These are phyloP conservation scores for Trimorus sp. DNA, from an alignment of 2,888 invertebrate species.

Conservation along the genomic window DNA sequence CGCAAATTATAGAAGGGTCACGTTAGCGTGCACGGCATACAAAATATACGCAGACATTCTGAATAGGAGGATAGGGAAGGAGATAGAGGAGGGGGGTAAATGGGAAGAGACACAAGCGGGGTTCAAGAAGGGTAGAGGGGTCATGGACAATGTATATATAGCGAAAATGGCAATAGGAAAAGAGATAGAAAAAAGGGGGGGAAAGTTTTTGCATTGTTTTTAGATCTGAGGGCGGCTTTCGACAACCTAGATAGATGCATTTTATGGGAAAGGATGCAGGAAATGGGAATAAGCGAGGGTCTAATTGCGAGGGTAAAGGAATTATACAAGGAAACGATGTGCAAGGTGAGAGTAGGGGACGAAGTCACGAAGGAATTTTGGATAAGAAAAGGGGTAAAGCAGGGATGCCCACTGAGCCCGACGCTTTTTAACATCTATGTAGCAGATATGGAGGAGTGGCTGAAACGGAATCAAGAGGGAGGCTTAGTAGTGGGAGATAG, in stretches of 20 bases:
- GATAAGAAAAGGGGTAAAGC: constrained; percentile 70
- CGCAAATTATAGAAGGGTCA: too few species aligned
- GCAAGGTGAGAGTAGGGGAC: constrained; percentile 5
- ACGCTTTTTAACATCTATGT: constrained; percentile 74
- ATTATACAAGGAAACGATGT: neutral
- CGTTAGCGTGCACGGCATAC: too few species aligned
- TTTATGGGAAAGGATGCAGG: constrained; percentile 10
- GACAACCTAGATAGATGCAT: constrained; percentile 4
- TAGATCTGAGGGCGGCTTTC: too few species aligned
- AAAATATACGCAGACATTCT: too few species aligned
- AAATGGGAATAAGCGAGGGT: neutral
- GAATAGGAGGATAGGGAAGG: too few species aligned
- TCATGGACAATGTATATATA: too few species aligned
- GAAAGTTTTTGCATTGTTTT: constrained; percentile 10
- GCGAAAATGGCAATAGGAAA: too few species aligned
- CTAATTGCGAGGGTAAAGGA: neutral
- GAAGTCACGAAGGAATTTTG: constrained; percentile 3
- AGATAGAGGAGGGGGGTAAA: too few species aligned
- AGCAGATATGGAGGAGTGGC: constrained; percentile 13
- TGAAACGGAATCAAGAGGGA: constrained; percentile 3
- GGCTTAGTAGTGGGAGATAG: constrained; percentile 5
- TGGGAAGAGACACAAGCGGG: too few species aligned
- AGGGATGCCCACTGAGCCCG: constrained; percentile 76
- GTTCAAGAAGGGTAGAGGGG: too few species aligned
- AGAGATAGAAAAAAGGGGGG: neutral